Conservation (phyloP, 2,797 vertebrate genomes). For the Monodelphis domestica region DNA sequence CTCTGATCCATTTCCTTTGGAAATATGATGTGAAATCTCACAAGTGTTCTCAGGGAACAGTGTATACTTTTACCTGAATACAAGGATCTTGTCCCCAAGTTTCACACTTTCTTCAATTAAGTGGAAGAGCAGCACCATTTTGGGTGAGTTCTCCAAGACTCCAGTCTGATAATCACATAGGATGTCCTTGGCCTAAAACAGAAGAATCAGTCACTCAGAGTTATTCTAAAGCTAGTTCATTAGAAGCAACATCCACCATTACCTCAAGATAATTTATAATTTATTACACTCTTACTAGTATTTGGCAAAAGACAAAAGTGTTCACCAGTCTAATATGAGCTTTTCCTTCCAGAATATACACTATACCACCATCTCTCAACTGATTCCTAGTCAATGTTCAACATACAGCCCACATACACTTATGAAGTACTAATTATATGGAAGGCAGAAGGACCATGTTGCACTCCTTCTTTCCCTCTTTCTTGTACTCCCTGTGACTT, state of each 20-base stretch:
- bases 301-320: not conserved
- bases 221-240: not conserved
- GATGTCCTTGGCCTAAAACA: slow-evolving; percentile 94
- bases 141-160: slow-evolving; percentile 96
- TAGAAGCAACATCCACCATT: slow-evolving; percentile 26
- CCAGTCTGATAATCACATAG: slow-evolving; percentile 93
- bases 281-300: not conserved
- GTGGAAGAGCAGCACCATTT: slow-evolving; percentile 98
- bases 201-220: slow-evolving; percentile 52
- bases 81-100: slow-evolving; percentile 95
- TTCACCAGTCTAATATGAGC: not conserved
- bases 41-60: slow-evolving; percentile 10
- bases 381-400: not conserved
- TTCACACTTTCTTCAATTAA: slow-evolving; percentile 96
- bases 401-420: not conserved
- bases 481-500: not conserved
- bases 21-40: not conserved
- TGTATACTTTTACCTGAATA: slow-evolving; percentile 92
- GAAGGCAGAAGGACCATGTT: not conserved
- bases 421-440: not conserved
- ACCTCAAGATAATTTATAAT: not conserved
- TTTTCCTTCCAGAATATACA: not conserved
- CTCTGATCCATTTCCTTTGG: not conserved
- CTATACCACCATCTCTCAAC: not conserved
- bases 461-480: not conserved